These are phyloP conservation scores for Plecturocebus donacophilus DNA, from an alignment of 2,113 vertebrate species.

Conservation along the genomic window DNA sequence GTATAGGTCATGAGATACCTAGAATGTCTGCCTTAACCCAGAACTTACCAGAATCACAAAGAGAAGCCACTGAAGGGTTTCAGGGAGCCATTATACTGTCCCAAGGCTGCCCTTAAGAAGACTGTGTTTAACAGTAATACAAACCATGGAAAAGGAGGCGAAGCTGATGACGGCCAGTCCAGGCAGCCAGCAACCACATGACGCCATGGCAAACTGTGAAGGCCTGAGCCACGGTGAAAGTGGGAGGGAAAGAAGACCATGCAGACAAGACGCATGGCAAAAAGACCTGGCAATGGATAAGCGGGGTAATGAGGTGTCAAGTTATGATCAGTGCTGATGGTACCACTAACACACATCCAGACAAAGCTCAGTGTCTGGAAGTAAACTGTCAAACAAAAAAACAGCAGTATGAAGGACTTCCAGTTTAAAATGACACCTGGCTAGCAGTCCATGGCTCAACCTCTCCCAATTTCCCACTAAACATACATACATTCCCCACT, in stretches of 20 bases:
- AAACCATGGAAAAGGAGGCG: background rate
- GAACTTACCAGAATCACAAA: background rate
- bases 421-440: background rate
- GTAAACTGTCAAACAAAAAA: background rate
- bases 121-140: background rate
- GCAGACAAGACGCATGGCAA: background rate
- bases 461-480: background rate
- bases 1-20: background rate
- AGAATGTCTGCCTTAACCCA: background rate
- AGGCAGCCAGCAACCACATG: background rate
- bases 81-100: background rate
- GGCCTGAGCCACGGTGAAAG: fast-evolving
- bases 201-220: background rate
- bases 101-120: background rate
- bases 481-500: background rate
- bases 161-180: background rate
- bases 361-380: background rate
- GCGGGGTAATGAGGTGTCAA: background rate
- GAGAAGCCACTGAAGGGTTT: background rate
- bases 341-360: background rate
- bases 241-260: too few species aligned
- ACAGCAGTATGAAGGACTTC: background rate
- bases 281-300: background rate
- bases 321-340: background rate
- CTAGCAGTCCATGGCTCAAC: background rate